phyloP scores from a whole-genome alignment of 2,797 vertebrate species.

The Eulemur rubriventer region DNA sequence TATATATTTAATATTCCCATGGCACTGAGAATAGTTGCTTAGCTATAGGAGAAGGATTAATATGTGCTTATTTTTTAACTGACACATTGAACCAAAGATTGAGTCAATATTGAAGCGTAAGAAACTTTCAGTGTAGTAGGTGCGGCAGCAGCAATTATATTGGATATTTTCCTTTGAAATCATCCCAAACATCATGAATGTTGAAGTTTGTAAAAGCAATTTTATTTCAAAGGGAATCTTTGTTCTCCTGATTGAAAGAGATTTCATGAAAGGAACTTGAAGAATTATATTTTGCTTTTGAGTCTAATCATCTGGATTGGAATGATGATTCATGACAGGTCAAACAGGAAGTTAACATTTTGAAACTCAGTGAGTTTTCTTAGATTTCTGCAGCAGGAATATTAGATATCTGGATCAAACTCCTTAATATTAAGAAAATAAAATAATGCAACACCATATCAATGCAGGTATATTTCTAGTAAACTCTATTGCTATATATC shows the following conservation, averaged over 20 bases:
- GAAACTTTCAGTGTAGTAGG: background rate
- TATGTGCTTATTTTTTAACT: background rate
- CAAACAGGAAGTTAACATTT: background rate
- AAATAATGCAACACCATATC: background rate
- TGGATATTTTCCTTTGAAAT: conserved; percentile 1
- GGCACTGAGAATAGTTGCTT: background rate
- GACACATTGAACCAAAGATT: background rate
- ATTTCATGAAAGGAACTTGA: conserved; percentile 20
- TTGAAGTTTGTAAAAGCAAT: background rate
- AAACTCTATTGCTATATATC: background rate
- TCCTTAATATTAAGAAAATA: background rate
- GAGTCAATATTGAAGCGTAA: background rate
- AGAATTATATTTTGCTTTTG: background rate
- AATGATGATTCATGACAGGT: background rate
- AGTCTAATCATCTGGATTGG: background rate
- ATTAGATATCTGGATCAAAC: background rate
- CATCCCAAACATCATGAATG: background rate
- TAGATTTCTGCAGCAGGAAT: background rate
- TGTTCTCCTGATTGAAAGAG: background rate
- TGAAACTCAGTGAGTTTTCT: background rate
- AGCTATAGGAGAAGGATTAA: background rate
- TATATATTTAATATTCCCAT: background rate
- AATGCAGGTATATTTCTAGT: background rate
- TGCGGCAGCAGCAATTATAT: background rate
- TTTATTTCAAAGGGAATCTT: conserved; percentile 7